Conservation (phyloP, 2,797 vertebrate genomes). For the Oreonectes daqikongensis region DNA sequence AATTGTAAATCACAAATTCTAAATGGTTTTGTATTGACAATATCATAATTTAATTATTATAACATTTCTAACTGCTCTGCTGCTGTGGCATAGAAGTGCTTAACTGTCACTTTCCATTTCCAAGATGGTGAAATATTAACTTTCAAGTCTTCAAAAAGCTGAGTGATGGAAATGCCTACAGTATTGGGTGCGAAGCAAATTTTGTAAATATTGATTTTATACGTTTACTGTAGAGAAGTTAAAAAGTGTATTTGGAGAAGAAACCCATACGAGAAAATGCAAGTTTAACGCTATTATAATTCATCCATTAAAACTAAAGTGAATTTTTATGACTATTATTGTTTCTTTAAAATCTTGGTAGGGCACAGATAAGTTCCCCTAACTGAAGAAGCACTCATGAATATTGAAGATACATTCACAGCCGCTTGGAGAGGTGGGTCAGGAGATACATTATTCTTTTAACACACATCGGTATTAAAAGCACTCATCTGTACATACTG, state of each 20-base stretch:
- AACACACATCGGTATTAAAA: background rate
- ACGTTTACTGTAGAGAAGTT: background rate
- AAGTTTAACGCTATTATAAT: background rate
- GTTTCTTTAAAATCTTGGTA: background rate
- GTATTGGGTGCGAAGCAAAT: too few relatives aligned
- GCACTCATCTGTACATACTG: background rate
- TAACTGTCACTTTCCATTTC: background rate
- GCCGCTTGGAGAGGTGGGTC: constrained; percentile 20
- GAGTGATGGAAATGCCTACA: background rate
- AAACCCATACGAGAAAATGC: too few relatives aligned
- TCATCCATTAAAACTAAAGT: background rate
- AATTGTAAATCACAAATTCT: background rate
- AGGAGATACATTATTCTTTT: constrained; percentile 15
- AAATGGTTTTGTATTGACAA: background rate
- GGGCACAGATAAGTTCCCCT: background rate
- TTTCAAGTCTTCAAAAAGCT: background rate
- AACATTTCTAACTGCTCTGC: background rate
- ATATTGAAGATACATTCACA: constrained; percentile 42
- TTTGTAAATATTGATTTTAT: background rate
- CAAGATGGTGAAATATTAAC: background rate
- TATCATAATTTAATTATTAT: background rate
- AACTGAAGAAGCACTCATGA: background rate
- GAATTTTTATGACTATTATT: background rate
- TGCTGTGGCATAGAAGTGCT: background rate
- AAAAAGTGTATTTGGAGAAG: background rate